These are phyloP conservation scores for Clarias macrocephalus DNA, from an alignment of 2,113 vertebrate species.

Conservation along the genomic window DNA sequence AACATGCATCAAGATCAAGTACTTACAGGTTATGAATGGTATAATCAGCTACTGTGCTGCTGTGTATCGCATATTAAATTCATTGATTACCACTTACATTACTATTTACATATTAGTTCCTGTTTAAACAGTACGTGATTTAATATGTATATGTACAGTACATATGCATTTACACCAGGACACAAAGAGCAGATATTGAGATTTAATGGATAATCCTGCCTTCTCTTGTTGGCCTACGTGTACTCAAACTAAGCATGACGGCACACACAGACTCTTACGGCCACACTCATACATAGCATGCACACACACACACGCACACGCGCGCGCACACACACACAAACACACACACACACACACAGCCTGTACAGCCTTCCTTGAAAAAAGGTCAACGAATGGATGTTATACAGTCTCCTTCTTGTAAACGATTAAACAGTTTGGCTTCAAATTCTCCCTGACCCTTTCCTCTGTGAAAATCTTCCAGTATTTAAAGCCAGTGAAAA, in stretches of 20 bases:
- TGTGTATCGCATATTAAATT: not conserved
- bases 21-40: slow-evolving; percentile 13
- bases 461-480: slow-evolving; percentile 51
- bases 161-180: not conserved
- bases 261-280: not conserved
- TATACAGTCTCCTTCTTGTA: slow-evolving; percentile 43
- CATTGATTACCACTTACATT: slow-evolving; percentile 4
- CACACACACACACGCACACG: not conserved
- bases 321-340: slow-evolving; percentile 6
- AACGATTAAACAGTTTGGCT: slow-evolving; percentile 43
- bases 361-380: not conserved
- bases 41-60: slow-evolving; percentile 1
- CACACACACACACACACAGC: slow-evolving; percentile 1
- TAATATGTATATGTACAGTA: not conserved
- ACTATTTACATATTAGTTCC: not conserved
- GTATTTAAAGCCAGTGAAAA: slow-evolving; percentile 53
- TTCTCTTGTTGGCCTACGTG: not conserved
- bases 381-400: slow-evolving; percentile 33
- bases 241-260: slow-evolving; percentile 13
- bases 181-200: slow-evolving; percentile 12
- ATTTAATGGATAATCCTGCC: slow-evolving; percentile 22
- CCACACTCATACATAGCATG: not conserved
- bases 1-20: slow-evolving; percentile 21
- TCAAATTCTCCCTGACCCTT: slow-evolving; percentile 30
- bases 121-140: not conserved